phyloP scores from a whole-genome alignment of 1,140 invertebrate genomes.

The Zaprionus camerounensis region DNA sequence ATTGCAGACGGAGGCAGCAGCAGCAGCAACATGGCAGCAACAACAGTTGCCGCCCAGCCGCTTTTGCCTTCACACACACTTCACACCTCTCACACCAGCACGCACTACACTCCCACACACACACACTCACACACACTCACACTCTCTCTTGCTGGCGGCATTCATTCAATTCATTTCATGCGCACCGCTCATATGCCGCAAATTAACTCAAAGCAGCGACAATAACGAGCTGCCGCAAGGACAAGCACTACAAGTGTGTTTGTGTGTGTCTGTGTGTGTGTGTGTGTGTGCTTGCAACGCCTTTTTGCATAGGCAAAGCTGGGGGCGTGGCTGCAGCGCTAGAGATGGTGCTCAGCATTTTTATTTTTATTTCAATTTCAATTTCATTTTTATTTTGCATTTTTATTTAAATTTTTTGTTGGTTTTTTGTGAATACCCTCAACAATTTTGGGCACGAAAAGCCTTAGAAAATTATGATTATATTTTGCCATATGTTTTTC shows the following conservation, averaged over 20 bases:
- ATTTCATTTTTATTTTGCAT: neutral
- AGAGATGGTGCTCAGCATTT: neutral
- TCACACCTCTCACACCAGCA: conserved; percentile 4
- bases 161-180: conserved; percentile 57
- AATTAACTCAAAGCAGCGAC: conserved; percentile 60
- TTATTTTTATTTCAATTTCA: neutral
- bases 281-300: neutral
- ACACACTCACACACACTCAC: neutral
- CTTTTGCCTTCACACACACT: conserved; percentile 31
- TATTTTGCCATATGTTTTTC: neutral
- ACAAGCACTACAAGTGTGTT: neutral
- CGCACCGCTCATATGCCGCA: conserved; percentile 66
- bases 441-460: neutral
- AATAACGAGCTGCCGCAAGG: conserved; percentile 41
- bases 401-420: no score
- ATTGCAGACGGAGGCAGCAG: conserved; percentile 46
- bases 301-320: neutral
- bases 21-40: conserved; percentile 2
- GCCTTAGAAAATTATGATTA: neutral
- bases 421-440: no score
- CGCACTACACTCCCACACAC: conserved; percentile 12
- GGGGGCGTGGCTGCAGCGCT: neutral
- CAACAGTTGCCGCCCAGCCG: conserved; percentile 26
- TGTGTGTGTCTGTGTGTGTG: neutral
- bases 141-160: conserved; percentile 1